Base-by-base conservation (phyloP, 2,113 vertebrate species). In the Meles meles region DNA sequence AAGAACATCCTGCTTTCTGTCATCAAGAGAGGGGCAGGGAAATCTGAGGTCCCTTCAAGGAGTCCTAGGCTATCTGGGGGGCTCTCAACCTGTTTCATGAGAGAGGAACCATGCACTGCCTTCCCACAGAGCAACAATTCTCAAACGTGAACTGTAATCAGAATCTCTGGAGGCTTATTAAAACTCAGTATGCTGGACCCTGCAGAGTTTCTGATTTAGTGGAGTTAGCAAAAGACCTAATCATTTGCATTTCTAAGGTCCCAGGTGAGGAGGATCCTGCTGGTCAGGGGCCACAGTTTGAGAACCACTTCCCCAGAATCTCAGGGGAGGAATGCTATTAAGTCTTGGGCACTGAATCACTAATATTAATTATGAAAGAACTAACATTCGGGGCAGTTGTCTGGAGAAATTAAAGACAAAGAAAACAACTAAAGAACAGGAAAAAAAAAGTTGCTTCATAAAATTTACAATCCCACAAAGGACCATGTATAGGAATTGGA, bases 311-410 rank as follows among this genome's bases (percentile, higher is more conserved):
- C 37, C 80, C 80, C 7, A n/a, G 2, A 23, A 42, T 72, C 39
- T 81, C 39, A 9, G 14, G 49, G 6, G 2, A 39, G 9, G 13
- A 71, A 72, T 89, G 59, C 52, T 76, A 88, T 52, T 44, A n/a
- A 80, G 4, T 55, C 39, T 34, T 47, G 6, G 61, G 77, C 20
- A 44, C 7, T 72, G 13, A 82, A 29, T 67, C 23, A 52, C 5
- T 77, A 15, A 25, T 77, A 74, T 93, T 65, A 94, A 59, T 79
- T 84, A 72, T n/a, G 21, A 95, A 92, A 93, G 21, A 93, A 49
- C 23, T 31, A 49, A 49, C 57, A 15, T 79, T 57, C 47, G 1
- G 47, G 69, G 25, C 27, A 93, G 47, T 86, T 89, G 55, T 80
- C 29, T 95, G 39, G n/a, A 93, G 81, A 94, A 80, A 81, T 65